Evolutionary conservation across 1,140 invertebrate genomes (phyloP), one percentile per base, ranked within the genome.

Genomic region (Sycophila sp.): DNA sequence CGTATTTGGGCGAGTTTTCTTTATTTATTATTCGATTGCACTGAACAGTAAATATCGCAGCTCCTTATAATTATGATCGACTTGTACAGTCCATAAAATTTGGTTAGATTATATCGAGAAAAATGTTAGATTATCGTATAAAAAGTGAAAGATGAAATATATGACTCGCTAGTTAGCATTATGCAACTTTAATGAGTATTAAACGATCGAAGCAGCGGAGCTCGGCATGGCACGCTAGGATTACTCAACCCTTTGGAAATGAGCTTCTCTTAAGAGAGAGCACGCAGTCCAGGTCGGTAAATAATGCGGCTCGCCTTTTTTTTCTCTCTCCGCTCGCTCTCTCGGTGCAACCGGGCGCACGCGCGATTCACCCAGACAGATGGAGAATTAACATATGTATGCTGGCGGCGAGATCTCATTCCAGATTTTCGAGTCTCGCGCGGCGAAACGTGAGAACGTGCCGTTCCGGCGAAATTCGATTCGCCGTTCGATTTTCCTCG

Each of bases 351-450:
- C 53, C 62, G 49, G 49, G 67, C 45, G 34, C 75, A 76, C 70
- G 34, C 36, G 34, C 36, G 2, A 60, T 40, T 28, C 55, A 34
- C 47, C 34, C 58, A 30, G 59, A 69, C 80, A 82, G 80, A 82
- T 82, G 79, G 76, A 72, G 68, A 72, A 81, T 82, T 82, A 82
- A 80, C 78, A 80, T 80, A 78, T 78, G 74, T 78, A 80, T 80
- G 69, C 24, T 5, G 32, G 56, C 34, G 70, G 65, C 69, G 69
- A 76, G 74, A 76, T 78, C 75, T 73, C 77, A 76, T 75, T 76
- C 74, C 71, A 76, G 76, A 80, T 78, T 77, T 76, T 76, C 74
- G 75, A 71, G 70, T 76, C 73, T 76, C 76, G 72, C 69, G 72
- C 58, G 65, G 45, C 58, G 75, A 73, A 77, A 75, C 66, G 71